Conservation (phyloP, 2,797 vertebrate genomes). For the Sebastiscus tertius region DNA sequence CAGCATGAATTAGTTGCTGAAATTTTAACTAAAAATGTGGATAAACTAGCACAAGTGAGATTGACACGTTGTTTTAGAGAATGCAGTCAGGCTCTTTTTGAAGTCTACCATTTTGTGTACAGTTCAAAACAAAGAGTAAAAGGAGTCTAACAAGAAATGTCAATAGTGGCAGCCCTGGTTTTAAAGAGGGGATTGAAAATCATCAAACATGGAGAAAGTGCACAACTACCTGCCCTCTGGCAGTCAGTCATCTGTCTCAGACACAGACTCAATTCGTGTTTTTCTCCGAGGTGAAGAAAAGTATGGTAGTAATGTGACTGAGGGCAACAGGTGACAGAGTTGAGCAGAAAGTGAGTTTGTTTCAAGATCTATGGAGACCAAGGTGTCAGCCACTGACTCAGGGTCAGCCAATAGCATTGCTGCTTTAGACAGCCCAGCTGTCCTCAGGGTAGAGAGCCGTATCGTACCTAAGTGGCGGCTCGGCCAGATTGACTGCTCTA, state of each 20-base stretch:
- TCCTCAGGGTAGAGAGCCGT: not conserved
- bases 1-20: not conserved
- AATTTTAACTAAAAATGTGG: not conserved
- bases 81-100: not conserved
- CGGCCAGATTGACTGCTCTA: not conserved
- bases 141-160: not conserved
- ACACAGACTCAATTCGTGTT: not conserved
- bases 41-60: not conserved
- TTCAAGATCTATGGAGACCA: not conserved
- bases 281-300: constrained; percentile 7
- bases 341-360: not conserved
- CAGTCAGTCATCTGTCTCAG: not conserved
- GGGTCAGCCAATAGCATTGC: not conserved
- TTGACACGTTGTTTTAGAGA: not conserved
- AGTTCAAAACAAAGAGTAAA: not conserved
- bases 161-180: not conserved
- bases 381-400: not conserved
- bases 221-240: not conserved
- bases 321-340: constrained; percentile 17
- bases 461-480: not conserved
- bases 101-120: not conserved
- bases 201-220: not conserved
- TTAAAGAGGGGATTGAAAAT: not conserved
- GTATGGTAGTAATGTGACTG: constrained; percentile 32
- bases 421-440: not conserved